A percentile compares a stretch with the other conserved stretches of the same genome.
Conservation (phyloP, 2,888 invertebrate genomes). For the Drosophila parthenogenetica region DNA sequence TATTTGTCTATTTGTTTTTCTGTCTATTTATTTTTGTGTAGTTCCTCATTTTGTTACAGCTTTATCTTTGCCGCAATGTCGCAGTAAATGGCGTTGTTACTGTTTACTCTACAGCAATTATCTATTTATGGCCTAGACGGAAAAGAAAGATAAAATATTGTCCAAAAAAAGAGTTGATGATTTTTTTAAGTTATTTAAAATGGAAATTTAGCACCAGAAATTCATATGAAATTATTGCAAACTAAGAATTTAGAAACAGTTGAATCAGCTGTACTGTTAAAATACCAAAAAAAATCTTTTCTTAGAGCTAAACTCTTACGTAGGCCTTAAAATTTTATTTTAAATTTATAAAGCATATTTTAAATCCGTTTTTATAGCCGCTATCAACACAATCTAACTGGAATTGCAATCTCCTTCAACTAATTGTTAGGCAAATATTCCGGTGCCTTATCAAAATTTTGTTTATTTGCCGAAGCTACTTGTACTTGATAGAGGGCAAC, state of each 20-base stretch:
- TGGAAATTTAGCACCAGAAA: neutral
- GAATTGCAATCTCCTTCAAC: constrained; percentile 27
- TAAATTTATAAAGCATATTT: neutral
- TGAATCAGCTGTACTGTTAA: no score
- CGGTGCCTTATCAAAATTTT: constrained; percentile 46
- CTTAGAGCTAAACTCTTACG: no score
- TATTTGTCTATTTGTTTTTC: neutral
- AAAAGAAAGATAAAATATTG: constrained; percentile 2
- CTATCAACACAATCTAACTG: constrained; percentile 3
- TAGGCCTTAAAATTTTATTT: neutral
- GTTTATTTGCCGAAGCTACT: constrained; percentile 36
- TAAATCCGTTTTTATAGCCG: neutral
- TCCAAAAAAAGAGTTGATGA: neutral
- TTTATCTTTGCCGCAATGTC: constrained; percentile 69
- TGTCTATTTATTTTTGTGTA: constrained; percentile 1
- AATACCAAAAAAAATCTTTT: no score
- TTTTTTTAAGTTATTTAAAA: neutral
- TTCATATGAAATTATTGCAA: no score
- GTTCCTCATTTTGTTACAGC: constrained; percentile 9
- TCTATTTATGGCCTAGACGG: constrained; percentile 40
- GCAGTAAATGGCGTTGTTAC: constrained; percentile 63
- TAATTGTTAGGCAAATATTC: constrained; percentile 52
- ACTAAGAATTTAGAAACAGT: no score
- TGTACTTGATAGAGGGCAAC: constrained; percentile 10
- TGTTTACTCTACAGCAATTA: constrained; percentile 58